phyloP scores from a whole-genome alignment of 1,140 invertebrate species.

The Ridgeia piscesae region DNA sequence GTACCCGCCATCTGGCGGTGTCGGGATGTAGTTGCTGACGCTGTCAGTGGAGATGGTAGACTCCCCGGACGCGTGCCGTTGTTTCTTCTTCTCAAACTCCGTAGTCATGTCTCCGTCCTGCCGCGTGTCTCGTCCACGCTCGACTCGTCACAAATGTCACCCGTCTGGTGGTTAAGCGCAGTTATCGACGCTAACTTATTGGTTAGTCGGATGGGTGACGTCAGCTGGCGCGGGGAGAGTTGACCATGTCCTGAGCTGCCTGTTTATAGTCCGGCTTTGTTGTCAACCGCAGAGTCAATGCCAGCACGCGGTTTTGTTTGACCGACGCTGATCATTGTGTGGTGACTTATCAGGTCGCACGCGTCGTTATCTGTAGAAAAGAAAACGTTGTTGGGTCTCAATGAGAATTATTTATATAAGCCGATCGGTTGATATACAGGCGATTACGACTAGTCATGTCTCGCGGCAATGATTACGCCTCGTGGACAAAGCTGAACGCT shows the following conservation, averaged over 20 bases:
- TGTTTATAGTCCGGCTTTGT: too few species aligned
- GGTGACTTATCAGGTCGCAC: too few species aligned
- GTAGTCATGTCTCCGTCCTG: background rate
- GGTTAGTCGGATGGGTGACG: background rate
- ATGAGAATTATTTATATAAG: background rate
- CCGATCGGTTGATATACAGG: background rate
- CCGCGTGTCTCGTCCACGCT: background rate
- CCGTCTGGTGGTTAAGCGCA: background rate
- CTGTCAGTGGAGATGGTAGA: constrained; percentile 26
- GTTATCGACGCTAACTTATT: background rate
- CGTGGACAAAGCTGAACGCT: background rate
- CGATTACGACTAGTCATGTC: background rate
- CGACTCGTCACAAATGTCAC: background rate
- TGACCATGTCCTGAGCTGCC: too few species aligned
- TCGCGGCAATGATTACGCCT: background rate
- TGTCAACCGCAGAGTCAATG: too few species aligned
- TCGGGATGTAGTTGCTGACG: constrained; percentile 28
- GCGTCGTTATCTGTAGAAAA: too few species aligned
- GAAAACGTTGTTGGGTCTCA: background rate
- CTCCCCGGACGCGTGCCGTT: constrained; percentile 24
- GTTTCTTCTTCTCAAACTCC: constrained; percentile 27
- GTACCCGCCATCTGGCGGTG: constrained; percentile 78
- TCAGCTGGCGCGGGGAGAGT: background rate
- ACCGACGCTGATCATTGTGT: too few species aligned
- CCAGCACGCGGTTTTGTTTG: too few species aligned